Evolutionary conservation across 2,797 vertebrate genomes (phyloP), one percentile per base, ranked within the genome.

Genomic region (Steatocranus sp.): DNA sequence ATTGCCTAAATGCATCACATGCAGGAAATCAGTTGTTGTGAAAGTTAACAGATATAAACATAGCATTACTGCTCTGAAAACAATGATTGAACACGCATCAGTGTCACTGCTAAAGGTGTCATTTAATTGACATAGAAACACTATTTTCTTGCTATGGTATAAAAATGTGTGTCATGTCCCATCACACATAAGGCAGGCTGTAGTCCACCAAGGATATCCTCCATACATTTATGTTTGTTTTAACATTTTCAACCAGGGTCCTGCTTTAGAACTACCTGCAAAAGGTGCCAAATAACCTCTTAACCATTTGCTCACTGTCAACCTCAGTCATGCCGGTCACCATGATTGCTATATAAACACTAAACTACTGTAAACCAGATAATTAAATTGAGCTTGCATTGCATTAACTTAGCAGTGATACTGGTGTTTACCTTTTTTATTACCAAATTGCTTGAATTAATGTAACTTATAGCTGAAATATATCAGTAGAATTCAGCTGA

Each of bases 31-130:
- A 43, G 1, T 23, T 73, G 43, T 48, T 73, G 66, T 73, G 66
- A 73, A 70, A 70, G 38, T 27, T 18, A 43, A 70, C 41, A 70
- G 41, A 27, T 70, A 73, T 30, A 48, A 48, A 48, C 43, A 73
- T 30, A 48, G 18, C 41, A 1, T 30, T 32, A 12, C 7, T 46
- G 25, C 25, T 30, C 41, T 48, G 41, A 70, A 46, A 46, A 70
- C 23, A n/a, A 8, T 30, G 9, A 46, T 6, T 48, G 41, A 48
- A 73, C 41, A 27, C 2, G 0, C 1, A 1, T n/a, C 25, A 30
- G 41, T 73, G 43, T 48, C 43, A n/a, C 25, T 48, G 41, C 41
- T n/a, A 48, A 0, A 48, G 7, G 41, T 48, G 10, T 48, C 9
- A 2, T 48, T 73, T 73, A 8, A 73, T 0, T 46, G 1, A 46